Base-by-base conservation (phyloP, 2,888 invertebrate species). In the Brachyptera risi region DNA sequence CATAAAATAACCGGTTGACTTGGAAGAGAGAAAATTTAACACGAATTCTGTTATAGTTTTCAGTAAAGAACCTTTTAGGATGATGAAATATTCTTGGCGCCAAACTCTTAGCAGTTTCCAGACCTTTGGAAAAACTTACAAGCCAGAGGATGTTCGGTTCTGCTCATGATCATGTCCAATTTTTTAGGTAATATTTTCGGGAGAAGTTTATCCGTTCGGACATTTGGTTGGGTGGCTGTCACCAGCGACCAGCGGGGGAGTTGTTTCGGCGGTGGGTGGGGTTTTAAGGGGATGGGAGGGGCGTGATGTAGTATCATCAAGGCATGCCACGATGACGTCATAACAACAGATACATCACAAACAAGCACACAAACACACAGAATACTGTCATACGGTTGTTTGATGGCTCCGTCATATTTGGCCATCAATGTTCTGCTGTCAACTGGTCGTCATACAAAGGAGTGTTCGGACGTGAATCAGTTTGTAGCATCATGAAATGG, bases 1-100 rank as follows among this genome's bases (percentile, higher is more conserved):
- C 54, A 54, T 37, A 54, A 37, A 54, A 54, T 31, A 37, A 37
- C 23, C 47, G 23, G 23, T 21, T 13, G 24, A 47, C n/a, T n/a
- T n/a, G 21, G 35, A 44, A 21, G 54, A 17, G 17, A 54, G 54
- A 54, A 54, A 54, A 35, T 54, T 54, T 37, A 17, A 31, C 35
- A n/a, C n/a, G n/a, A 23, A 21, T 21, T 47, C 24, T 17, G 54
- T 17, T 7, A 21, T 11, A 19, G 19, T 24, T 47, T 54, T 54
- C 35, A 23, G 44, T 5, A 37, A 37, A 54, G 35, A 54, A 35
- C 54, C 54, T 54, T 54, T 54, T 54, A 54, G 54, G n/a, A 37
- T 7, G 35, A 54, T 54, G 54, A 54, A 54, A 54, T 54, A 54
- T 37, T 54, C 54, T 35, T 54, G 54, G 54, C 54, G 54, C 54